Conservation (phyloP, 2,888 invertebrate genomes). For the Halocaridina rubra region DNA sequence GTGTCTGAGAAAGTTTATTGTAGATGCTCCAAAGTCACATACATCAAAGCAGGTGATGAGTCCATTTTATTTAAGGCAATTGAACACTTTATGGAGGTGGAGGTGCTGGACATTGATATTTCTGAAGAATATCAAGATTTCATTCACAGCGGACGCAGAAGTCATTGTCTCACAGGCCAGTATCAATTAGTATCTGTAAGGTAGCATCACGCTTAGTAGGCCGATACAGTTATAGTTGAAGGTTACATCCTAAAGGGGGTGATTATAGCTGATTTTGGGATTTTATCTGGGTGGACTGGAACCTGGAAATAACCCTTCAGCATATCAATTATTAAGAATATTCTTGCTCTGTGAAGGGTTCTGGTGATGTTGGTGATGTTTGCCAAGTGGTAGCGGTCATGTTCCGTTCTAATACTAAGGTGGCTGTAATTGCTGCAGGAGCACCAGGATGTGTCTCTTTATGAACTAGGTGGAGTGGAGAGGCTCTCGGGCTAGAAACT, state of each 20-base stretch:
- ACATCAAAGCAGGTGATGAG: not conserved
- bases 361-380: not conserved
- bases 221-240: not conserved
- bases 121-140: too few relatives aligned
- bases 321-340: not conserved
- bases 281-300: not conserved
- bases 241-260: too few relatives aligned
- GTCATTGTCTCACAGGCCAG: not conserved
- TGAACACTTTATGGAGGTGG: too few relatives aligned
- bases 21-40: not conserved
- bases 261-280: not conserved
- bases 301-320: not conserved
- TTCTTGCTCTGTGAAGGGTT: not conserved
- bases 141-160: too few relatives aligned
- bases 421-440: too few relatives aligned
- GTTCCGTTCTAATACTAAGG: too few relatives aligned
- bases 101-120: too few relatives aligned
- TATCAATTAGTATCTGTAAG: not conserved
- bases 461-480: too few relatives aligned
- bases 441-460: too few relatives aligned
- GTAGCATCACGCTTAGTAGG: not conserved
- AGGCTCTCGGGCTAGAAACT: too few relatives aligned
- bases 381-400: not conserved
- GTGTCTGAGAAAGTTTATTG: not conserved
- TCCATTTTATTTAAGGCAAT: too few relatives aligned